Conservation (phyloP, 2,888 invertebrate species). For the Itoplectis maculator region DNA sequence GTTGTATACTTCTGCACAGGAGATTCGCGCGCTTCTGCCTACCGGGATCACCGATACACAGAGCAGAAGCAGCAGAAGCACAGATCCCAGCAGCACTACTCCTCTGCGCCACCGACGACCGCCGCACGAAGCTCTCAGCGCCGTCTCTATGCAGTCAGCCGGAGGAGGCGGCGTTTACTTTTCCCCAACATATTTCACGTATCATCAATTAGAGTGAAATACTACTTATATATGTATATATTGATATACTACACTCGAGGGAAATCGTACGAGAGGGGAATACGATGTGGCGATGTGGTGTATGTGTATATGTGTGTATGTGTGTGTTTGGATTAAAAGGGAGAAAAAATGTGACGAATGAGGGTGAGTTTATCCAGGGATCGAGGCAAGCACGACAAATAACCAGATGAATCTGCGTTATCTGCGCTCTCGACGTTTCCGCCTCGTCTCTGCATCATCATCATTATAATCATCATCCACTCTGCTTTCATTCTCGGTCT, state of each 20-base stretch:
- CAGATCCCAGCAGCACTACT: too few species aligned
- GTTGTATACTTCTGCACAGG: constrained; percentile 24
- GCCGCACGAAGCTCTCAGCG: neutral
- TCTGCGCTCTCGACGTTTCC: constrained; percentile 53
- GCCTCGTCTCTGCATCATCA: constrained; percentile 21
- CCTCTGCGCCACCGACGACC: neutral
- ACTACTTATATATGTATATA: neutral
- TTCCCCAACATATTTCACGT: constrained; percentile 48
- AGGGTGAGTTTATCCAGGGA: constrained; percentile 9
- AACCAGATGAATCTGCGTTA: constrained; percentile 31
- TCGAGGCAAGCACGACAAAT: constrained; percentile 10
- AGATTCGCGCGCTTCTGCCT: neutral
- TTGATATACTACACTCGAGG: constrained; percentile 13
- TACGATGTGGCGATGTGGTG: neutral
- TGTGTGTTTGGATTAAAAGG: constrained; percentile 5
- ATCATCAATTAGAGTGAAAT: constrained; percentile 52
- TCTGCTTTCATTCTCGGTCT: neutral
- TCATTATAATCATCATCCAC: constrained; percentile 19
- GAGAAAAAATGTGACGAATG: constrained; percentile 8
- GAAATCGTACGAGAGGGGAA: neutral
- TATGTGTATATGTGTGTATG: neutral
- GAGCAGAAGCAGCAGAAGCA: too few species aligned
- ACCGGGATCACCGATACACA: neutral
- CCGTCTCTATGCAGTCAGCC: constrained; percentile 31
- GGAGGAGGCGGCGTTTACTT: constrained; percentile 40